Evolutionary conservation across 1,140 invertebrate genomes (phyloP), one percentile per base, ranked within the genome.

Genomic region (fruit fly (Drosophila melanogaster)): DNA sequence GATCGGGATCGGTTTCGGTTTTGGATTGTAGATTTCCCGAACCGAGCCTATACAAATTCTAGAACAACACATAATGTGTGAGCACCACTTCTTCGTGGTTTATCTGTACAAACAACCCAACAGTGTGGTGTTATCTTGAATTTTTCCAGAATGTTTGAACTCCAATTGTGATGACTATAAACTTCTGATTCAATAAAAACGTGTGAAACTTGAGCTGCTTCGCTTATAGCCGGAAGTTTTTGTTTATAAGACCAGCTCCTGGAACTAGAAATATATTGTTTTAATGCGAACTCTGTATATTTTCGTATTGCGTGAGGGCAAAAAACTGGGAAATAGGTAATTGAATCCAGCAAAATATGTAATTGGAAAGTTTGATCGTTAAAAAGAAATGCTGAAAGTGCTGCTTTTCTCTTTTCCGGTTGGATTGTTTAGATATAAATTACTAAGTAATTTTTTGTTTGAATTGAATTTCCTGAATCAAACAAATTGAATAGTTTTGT

Each of bases 361-460:
- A 59, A 64, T 59, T 46, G 40, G 38, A 44, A 40, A 24, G 55
- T 11, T 64, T 37, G 51, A 24, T 30, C 4, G 12, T 26, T 12
- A 12, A 59, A 59, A 40, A 22, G 26, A 62, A 62, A 43, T n/a
- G 59, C 59, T 22, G 53, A 58, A 62, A 62, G 56, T 60, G 38
- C 60, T 60, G 38, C 60, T 24, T 59, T 62, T 59, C 54, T 59
- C 56, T 24, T 64, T 64, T 64, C 19, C 60, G 40, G 51, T 62
- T 62, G 30, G 26, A 38, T 44, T 46, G n/a, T 24, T 38, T 38
- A 3, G n/a, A n/a, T 14, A 17, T 22, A 22, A 61, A 30, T 40
- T 6, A 22, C 14, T 10, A 1, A 30, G 15, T 12, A 3, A 11
- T 54, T 24, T 38, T 24, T 19, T n/a, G 11, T 17, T 4, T n/a